These are phyloP conservation scores for Balanococcus diminutus DNA, from an alignment of 2,888 invertebrate species.

Conservation along the genomic window DNA sequence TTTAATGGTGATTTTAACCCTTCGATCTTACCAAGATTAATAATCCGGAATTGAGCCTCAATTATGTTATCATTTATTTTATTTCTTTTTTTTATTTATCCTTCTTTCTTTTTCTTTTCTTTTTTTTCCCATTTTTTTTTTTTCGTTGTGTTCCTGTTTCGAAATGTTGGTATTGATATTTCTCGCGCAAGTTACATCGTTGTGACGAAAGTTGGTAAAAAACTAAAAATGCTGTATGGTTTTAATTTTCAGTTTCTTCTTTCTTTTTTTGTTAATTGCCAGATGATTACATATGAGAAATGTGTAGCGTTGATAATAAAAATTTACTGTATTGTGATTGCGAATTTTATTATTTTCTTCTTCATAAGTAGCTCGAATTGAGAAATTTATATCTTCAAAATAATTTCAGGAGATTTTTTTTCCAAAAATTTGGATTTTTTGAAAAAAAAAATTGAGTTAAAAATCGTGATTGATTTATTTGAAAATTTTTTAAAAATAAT, in stretches of 20 bases:
- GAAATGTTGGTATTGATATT: too few species aligned
- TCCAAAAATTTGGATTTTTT: too few species aligned
- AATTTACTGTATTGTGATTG: not conserved
- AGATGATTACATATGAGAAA: not conserved
- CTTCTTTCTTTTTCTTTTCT: not conserved
- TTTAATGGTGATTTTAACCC: conserved; percentile 7
- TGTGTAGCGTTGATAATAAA: not conserved
- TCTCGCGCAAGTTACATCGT: not conserved
- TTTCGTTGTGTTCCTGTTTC: too few species aligned
- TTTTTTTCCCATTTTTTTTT: not conserved
- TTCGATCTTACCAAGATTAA: not conserved
- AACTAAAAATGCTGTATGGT: not conserved
- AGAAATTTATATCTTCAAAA: too few species aligned
- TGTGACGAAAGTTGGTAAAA: not conserved
- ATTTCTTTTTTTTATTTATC: not conserved
- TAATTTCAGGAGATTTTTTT: too few species aligned
- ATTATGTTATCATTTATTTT: conserved; percentile 23
- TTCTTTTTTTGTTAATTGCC: not conserved
- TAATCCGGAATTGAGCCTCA: not conserved
- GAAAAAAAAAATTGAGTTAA: too few species aligned
- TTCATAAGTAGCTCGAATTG: too few species aligned
- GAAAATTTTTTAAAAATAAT: too few species aligned
- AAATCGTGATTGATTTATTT: too few species aligned
- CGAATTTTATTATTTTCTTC: not conserved
- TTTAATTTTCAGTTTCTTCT: not conserved